Evolutionary conservation across 2,888 invertebrate genomes (phyloP), one percentile per base, ranked within the genome.

Genomic region (Erynnis tages): DNA sequence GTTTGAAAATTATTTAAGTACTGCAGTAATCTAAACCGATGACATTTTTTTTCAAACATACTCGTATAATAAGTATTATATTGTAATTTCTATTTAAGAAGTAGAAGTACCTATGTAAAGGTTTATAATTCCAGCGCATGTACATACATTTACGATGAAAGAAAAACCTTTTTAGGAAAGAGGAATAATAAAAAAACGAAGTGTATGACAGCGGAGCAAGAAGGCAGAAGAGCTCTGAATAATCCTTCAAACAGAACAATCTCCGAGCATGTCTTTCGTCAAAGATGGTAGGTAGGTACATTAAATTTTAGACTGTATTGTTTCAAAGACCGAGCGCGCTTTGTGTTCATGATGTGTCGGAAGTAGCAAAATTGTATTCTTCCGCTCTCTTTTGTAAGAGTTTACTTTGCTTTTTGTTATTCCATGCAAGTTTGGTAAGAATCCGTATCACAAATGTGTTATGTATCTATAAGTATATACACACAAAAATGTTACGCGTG

Each of bases 301-400:
- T 48, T 48, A 40, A 48, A 40, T 47, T 40, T 40, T 48, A 38
- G 38, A 48, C 29, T 29, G 30, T 40, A 32, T 48, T 48, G 48
- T 48, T 40, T 48, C 48, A 48, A 30, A 47, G 29, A 27, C 47
- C 14, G 30, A 44, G 43, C 30, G 19, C 17, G 43, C 25, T 13
- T n/a, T 44, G 30, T 44, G 3, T 17, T 35, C 17, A 16, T 17
- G 19, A 43, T 16, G 19, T 35, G 17, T 2, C 19, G 30, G 19
- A 30, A 11, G 13, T n/a, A 44, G 43, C 29, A 35, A 41, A 7
- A 41, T 41, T 27, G 27, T 17, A 10, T 27, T 27, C 16, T 27
- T 27, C 5, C 17, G 6, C 17, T 8, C 25, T 37, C 19, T 10
- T 25, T 6, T 17, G 25, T 16, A 46, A 35, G n/a, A 46, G 17